A percentile compares a stretch with the other conserved stretches of the same genome.
phyloP scores from a whole-genome alignment of 2,113 vertebrate species.

The Callopanchax toddi region DNA sequence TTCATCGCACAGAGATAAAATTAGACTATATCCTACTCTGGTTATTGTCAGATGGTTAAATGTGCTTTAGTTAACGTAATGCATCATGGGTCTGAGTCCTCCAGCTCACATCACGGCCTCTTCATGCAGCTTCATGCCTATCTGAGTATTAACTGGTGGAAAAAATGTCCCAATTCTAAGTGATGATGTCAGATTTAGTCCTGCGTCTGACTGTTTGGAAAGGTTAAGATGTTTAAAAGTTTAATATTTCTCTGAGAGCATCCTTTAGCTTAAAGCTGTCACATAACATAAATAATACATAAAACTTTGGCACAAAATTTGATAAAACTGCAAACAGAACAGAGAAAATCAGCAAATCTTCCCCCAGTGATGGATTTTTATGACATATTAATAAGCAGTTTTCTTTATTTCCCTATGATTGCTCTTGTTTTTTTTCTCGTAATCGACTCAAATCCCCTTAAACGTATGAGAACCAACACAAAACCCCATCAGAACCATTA shows the following conservation, averaged over 20 bases:
- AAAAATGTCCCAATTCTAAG: not conserved
- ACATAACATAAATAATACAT: no score
- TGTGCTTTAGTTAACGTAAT: conserved; percentile 23
- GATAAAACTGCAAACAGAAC: not conserved
- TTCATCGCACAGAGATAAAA: conserved; percentile 30
- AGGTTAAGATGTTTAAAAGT: no score
- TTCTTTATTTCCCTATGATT: no score
- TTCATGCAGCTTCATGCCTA: not conserved
- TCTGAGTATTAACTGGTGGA: conserved; percentile 14
- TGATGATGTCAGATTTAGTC: not conserved
- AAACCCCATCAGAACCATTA: not conserved
- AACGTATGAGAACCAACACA: no score
- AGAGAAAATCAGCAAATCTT: not conserved
- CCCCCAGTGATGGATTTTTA: no score
- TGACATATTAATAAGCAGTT: no score
- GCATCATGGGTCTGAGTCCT: conserved; percentile 9
- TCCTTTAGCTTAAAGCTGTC: no score
- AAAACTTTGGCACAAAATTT: not conserved
- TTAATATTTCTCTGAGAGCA: no score
- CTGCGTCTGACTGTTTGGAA: not conserved
- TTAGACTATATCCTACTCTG: conserved; percentile 28
- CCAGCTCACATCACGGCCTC: conserved; percentile 12
- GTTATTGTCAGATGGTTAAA: conserved; percentile 16
- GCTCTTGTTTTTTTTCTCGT: no score
- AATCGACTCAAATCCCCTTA: no score